phyloP scores from a whole-genome alignment of 2,113 vertebrate genomes.

The Probosciger aterrimus region DNA sequence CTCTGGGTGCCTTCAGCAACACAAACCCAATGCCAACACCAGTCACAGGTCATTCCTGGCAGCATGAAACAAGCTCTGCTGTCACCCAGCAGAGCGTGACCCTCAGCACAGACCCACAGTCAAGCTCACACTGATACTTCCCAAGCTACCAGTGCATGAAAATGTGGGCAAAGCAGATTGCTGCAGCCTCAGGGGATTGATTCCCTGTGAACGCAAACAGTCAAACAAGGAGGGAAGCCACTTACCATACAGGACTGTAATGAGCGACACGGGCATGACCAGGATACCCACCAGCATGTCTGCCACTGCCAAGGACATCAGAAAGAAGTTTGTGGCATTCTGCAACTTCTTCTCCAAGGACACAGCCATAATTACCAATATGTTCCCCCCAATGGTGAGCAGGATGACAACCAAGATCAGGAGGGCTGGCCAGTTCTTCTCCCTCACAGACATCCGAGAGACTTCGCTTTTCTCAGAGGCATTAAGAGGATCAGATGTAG shows the following conservation, averaged over 20 bases:
- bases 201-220: background rate
- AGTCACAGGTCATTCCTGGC: accelerated
- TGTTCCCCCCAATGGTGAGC: slow-evolving; percentile 95
- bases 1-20: background rate
- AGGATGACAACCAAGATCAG: slow-evolving; percentile 91
- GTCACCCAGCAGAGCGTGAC: accelerated
- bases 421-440: slow-evolving; percentile 96
- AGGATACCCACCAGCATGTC: slow-evolving; percentile 98
- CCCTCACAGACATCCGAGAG: slow-evolving; percentile 65
- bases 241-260: slow-evolving; percentile 96
- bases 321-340: slow-evolving; percentile 97
- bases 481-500: slow-evolving; percentile 63
- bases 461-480: slow-evolving; percentile 57
- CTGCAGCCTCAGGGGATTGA: background rate
- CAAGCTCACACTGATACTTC: background rate
- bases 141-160: background rate
- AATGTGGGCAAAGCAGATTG: accelerated
- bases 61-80: background rate
- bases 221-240: slow-evolving; percentile 13
- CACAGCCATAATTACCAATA: slow-evolving; percentile 95
- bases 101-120: background rate
- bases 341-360: slow-evolving; percentile 98
- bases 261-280: slow-evolving; percentile 96
- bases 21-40: accelerated
- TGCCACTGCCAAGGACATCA: slow-evolving; percentile 94